Evolutionary conservation across 1,140 invertebrate species (phyloP).

Genomic region (Cyphomyrmex costatus): DNA sequence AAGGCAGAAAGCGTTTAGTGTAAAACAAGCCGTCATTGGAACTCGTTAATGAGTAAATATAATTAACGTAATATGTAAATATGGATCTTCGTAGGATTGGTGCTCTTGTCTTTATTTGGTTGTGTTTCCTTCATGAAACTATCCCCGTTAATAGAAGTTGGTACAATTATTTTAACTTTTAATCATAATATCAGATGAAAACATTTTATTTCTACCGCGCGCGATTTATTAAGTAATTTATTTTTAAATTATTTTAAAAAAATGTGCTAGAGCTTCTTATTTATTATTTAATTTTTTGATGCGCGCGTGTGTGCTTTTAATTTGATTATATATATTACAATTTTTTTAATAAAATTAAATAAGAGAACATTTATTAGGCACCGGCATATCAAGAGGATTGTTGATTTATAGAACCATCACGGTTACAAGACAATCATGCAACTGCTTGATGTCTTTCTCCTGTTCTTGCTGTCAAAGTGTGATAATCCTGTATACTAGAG

Average conservation of each 20-base stretch:
- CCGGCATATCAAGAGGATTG: conserved; percentile 46
- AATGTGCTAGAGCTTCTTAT: neutral
- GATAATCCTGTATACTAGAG: conserved; percentile 70
- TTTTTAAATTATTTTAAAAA: neutral
- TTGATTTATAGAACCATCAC: conserved; percentile 66
- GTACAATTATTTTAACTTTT: neutral
- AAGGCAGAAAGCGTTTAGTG: conserved; percentile 35
- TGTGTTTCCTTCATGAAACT: neutral
- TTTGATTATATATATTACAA: neutral
- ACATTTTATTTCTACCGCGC: neutral
- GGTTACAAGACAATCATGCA: conserved; percentile 71
- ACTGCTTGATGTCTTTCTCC: conserved; percentile 58
- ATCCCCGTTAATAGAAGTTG: neutral
- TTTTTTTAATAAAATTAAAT: neutral
- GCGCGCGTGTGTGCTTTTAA: neutral
- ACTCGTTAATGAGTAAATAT: conserved; percentile 20
- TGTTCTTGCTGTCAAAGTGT: conserved; percentile 80
- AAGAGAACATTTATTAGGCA: conserved; percentile 31
- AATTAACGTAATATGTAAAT: conserved; percentile 1
- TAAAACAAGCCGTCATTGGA: neutral
- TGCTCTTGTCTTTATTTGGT: conserved; percentile 9
- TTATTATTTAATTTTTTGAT: neutral
- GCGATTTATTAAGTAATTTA: neutral
- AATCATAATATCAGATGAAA: neutral
- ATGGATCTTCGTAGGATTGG: conserved; percentile 29